phyloP scores from a whole-genome alignment of 2,797 vertebrate species.

The Hybognathus amarus region DNA sequence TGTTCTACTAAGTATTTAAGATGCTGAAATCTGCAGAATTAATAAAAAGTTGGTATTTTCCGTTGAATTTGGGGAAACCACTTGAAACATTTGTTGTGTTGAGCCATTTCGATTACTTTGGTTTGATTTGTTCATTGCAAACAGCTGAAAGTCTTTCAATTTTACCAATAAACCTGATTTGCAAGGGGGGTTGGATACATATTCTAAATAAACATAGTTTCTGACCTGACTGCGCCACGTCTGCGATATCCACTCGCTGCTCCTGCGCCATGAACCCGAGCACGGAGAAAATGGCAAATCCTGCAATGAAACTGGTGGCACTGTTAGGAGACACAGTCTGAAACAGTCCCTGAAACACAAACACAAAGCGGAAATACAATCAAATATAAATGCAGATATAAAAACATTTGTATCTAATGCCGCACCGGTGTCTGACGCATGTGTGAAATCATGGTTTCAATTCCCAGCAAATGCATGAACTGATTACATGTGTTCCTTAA shows the following conservation, averaged over 20 bases:
- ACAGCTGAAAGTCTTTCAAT: no score
- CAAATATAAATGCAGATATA: background rate
- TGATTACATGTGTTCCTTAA: background rate
- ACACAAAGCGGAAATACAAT: background rate
- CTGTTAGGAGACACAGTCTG: conserved; percentile 90
- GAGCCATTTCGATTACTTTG: no score
- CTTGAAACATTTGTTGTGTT: no score
- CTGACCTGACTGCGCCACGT: conserved; percentile 88
- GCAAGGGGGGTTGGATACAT: no score
- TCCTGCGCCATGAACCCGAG: conserved; percentile 92
- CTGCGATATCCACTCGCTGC: conserved; percentile 82
- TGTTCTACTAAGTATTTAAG: no score
- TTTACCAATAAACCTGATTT: no score
- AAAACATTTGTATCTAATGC: background rate
- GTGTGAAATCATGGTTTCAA: background rate
- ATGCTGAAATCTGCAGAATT: no score
- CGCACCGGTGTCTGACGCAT: background rate
- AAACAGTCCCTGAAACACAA: conserved; percentile 82
- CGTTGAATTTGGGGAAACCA: no score
- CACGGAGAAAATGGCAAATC: conserved; percentile 93
- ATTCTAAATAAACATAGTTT: background rate
- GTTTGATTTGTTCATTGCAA: no score
- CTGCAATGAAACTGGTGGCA: conserved; percentile 88
- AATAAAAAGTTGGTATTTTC: no score
- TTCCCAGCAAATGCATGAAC: background rate